A percentile compares a stretch with the other conserved stretches of the same genome.
Conservation (phyloP, 2,113 vertebrate species). For the Gadus macrocephalus region DNA sequence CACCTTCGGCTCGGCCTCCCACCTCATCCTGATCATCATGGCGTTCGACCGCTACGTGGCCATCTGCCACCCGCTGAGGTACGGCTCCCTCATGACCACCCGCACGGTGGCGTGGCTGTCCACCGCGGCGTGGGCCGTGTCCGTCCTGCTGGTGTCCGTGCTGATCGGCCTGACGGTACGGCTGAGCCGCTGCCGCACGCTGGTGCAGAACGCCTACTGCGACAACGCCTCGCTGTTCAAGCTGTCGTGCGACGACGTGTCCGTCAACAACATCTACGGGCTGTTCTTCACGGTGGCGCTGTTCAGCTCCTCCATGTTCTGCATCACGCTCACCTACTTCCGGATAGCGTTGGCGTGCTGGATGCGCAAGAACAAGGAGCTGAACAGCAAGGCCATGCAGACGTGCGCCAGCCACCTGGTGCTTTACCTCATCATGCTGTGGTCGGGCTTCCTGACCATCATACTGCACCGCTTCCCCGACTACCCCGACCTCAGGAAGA, state of each 20-base stretch:
- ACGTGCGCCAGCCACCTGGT: not conserved
- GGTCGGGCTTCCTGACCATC: not conserved
- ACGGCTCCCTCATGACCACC: not conserved
- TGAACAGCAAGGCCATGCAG: too few relatives aligned
- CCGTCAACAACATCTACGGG: too few relatives aligned
- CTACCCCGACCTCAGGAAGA: not conserved
- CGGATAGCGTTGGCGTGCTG: too few relatives aligned
- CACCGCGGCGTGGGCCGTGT: not conserved
- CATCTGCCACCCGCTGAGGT: not conserved
- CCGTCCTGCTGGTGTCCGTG: not conserved
- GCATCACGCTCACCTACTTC: too few relatives aligned
- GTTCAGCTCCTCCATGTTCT: too few relatives aligned
- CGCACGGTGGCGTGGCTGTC: too few relatives aligned
- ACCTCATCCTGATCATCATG: not conserved
- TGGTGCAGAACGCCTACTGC: not conserved
- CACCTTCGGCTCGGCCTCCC: not conserved
- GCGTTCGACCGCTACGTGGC: conserved; percentile 1
- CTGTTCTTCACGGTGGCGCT: too few relatives aligned
- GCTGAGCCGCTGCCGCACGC: not conserved
- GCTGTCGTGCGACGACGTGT: not conserved
- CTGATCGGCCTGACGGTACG: not conserved
- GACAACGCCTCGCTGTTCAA: not conserved
- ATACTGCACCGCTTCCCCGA: not conserved
- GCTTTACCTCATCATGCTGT: not conserved
- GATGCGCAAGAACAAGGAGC: too few relatives aligned